Evolutionary conservation across 2,888 invertebrate genomes (phyloP).

Genomic region (Melanostoma mellinum): DNA sequence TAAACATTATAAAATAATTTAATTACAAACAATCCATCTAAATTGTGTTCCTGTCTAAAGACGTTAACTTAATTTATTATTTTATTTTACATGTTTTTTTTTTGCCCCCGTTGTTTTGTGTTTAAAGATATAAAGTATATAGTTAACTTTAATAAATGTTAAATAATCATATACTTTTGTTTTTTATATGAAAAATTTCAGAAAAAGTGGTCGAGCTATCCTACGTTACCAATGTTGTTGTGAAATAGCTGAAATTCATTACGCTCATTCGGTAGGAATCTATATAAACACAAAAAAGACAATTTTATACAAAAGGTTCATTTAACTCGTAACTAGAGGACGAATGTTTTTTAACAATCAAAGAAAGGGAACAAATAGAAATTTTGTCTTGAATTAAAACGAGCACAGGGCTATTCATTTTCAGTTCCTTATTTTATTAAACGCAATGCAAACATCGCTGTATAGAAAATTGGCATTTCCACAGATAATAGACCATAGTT

Average conservation of each 20-base stretch:
- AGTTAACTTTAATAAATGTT: slow-evolving; percentile 60
- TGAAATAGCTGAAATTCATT: slow-evolving; percentile 82
- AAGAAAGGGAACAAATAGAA: slow-evolving; percentile 19
- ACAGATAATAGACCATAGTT: slow-evolving; percentile 1
- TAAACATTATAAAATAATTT: no score
- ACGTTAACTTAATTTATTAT: background rate
- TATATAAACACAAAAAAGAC: slow-evolving; percentile 67
- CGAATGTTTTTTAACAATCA: background rate
- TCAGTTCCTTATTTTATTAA: slow-evolving; percentile 13
- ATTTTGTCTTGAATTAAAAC: background rate
- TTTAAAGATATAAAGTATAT: slow-evolving; percentile 36
- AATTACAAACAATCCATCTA: no score
- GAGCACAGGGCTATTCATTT: slow-evolving; percentile 25
- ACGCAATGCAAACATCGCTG: slow-evolving; percentile 47
- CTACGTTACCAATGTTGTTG: slow-evolving; percentile 83
- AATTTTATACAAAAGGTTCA: slow-evolving; percentile 56
- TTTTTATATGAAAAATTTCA: slow-evolving; percentile 79
- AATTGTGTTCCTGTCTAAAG: slow-evolving; percentile 7
- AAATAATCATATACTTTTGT: slow-evolving; percentile 66
- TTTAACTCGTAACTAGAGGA: no score
- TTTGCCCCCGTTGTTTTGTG: slow-evolving; percentile 4
- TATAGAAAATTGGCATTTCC: slow-evolving; percentile 2
- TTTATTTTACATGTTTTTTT: slow-evolving; percentile 3
- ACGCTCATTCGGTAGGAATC: slow-evolving; percentile 82
- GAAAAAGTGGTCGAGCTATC: slow-evolving; percentile 83